These are phyloP conservation scores for Conomelus anceps DNA, from an alignment of 2,888 invertebrate genomes.

Conservation along the genomic window DNA sequence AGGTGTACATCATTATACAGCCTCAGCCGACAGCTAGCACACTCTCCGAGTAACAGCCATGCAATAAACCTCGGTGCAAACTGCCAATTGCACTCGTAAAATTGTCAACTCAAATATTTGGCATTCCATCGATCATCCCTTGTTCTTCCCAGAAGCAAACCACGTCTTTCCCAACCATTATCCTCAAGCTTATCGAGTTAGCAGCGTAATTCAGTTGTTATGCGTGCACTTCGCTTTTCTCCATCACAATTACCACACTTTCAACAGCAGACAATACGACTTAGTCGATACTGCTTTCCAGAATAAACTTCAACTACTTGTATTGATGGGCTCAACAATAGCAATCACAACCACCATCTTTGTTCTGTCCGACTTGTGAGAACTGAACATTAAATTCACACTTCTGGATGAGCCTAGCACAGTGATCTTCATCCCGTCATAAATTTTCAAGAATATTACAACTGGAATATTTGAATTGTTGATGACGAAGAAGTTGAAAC, in stretches of 20 bases:
- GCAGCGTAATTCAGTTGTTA: background rate
- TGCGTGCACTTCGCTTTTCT: background rate
- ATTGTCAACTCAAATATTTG: slow-evolving; percentile 13
- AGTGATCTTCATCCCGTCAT: background rate
- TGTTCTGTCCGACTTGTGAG: background rate
- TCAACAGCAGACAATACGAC: background rate
- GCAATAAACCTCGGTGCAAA: background rate
- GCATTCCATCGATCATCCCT: background rate
- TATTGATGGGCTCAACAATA: background rate
- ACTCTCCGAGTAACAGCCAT: background rate
- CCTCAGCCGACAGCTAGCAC: background rate
- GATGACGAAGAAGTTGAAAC: no score
- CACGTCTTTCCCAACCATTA: background rate
- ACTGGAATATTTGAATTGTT: background rate
- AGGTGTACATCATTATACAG: background rate
- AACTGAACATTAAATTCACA: background rate
- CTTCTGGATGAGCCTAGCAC: background rate
- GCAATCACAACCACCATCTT: background rate
- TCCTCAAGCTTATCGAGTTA: background rate
- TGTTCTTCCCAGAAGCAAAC: background rate
- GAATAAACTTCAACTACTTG: background rate
- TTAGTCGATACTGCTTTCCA: background rate
- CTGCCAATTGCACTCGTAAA: slow-evolving; percentile 2
- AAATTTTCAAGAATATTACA: background rate
- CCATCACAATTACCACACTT: background rate